Base-by-base conservation (phyloP, 2,113 vertebrate species). In the Ctenomys sociabilis region DNA sequence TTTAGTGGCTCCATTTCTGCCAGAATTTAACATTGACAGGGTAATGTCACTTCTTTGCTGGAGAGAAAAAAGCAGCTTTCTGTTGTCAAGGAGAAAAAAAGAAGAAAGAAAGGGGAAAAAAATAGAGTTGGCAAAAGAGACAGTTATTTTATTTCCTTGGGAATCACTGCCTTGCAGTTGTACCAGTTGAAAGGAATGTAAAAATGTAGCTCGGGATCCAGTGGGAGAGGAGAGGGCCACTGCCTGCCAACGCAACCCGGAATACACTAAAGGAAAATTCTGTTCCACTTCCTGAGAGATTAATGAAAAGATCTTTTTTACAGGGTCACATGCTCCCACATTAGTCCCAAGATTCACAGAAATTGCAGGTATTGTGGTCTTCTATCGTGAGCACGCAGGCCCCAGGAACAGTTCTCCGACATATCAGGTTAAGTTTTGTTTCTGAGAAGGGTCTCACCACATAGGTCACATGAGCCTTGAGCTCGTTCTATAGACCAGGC, bases 1-100 rank as follows among this genome's bases (percentile, higher is more conserved):
- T 96, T 97, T 90, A 70, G 89, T 80, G 72, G 14, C 64, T 94
- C 43, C n/a, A 52, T 93, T 96, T 85, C 89, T 97, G 97, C 87
- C 94, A 94, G 64, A 93, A 93, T 96, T 94, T 95, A 96, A 84
- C 89, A 91, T 17, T 94, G 91, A 96, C 90, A 72, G 88, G 86
- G 49, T 90, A 66, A 94, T 95, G 95, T 73, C 19, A 1, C 72
- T 81, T 96, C 80, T 95, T 97, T 93, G 84, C 83, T 85, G 66
- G 61, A 85, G 14, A n/a, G 6, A 89, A 84, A 85, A 85, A 94
- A 86, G 77, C 0, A 89, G 49, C 43, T 96, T 89, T 94, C 63
- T 96, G 95, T 93, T 96, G 92, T 97, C 85, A 93, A 93, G 40
- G n/a, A 8, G n/a, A 8, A 17, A 80, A 63, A 70, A 82, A 70